A percentile compares a stretch with the other conserved stretches of the same genome.
These are phyloP conservation scores for Polyommatus iphigenia DNA, from an alignment of 2,888 invertebrate species.

Conservation along the genomic window DNA sequence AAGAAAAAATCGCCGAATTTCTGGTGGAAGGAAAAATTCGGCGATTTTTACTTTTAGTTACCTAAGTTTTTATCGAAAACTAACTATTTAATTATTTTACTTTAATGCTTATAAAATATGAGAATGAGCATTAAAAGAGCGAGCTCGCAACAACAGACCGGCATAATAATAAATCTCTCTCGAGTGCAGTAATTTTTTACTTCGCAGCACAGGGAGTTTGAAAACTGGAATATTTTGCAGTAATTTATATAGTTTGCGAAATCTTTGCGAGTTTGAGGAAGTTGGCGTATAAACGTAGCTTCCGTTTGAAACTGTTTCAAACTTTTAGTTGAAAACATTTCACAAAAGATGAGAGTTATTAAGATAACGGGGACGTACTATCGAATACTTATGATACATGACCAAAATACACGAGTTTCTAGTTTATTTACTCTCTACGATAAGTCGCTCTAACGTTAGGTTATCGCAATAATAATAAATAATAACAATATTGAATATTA, in stretches of 20 bases:
- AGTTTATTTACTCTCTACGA: background rate
- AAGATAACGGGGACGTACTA: background rate
- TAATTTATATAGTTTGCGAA: constrained; percentile 28
- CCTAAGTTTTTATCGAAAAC: too few relatives aligned
- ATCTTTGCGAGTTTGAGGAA: constrained; percentile 16
- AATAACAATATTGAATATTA: too few relatives aligned
- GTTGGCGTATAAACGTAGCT: constrained; percentile 9
- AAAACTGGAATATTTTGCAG: constrained; percentile 26
- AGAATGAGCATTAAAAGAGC: background rate
- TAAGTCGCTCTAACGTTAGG: too few relatives aligned
- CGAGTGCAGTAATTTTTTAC: constrained; percentile 15
- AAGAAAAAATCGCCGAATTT: too few relatives aligned
- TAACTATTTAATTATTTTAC: too few relatives aligned
- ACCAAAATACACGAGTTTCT: background rate
- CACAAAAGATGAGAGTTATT: constrained; percentile 16
- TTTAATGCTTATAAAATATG: background rate
- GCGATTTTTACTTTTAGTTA: too few relatives aligned
- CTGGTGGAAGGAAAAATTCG: too few relatives aligned
- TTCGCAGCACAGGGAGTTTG: constrained; percentile 9
- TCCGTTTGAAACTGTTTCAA: constrained; percentile 21
- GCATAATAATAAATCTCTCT: constrained; percentile 1
- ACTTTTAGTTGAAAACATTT: constrained; percentile 23
- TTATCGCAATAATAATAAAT: too few relatives aligned
- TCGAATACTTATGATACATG: background rate
- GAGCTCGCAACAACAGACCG: background rate